Base-by-base conservation (phyloP, 2,797 vertebrate genomes). In the Syncerus caffer region DNA sequence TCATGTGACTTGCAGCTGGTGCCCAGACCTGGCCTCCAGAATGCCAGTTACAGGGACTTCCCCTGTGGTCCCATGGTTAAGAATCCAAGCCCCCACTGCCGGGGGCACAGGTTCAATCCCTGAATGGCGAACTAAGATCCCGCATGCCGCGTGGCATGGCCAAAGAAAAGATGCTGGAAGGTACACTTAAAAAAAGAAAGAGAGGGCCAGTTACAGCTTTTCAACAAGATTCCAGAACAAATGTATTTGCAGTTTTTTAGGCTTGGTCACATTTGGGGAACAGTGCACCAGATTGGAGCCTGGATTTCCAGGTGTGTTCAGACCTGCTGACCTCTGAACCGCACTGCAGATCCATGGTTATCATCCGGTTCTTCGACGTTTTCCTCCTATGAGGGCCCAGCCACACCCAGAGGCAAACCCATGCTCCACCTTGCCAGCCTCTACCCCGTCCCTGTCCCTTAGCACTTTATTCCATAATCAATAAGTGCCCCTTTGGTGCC, bases 141-240 rank as follows among this genome's bases (percentile, higher is more conserved):
- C 0, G 0, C 45, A 6, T 17, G 25, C 1, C 0, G 0, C 27
- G 4, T 31, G 15, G 4, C 4, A 1, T 0, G 1, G 74, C 74
- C 42, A 21, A n/a, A 19, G 47, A 79, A 78, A 51, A 80, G 17
- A n/a, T 79, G 45, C 45, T 50, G 76, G 50, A 31, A 51, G 78
- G 17, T 47, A 45, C 25, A 45, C 71, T 45, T 76, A 8, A 47
- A 76, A 76, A 45, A 7, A 79, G 17, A 79, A 12, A 79, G 31
- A 51, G 29, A 80, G 50, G 25, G 50, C 79, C 31, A 82, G 31
- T 53, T 14, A 71, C 1, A 34, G 7, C 31, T 95, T 88, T 85
- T 53, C 88, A 85, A 16, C 16, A n/a, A 87, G 85, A 78, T 38
- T 71, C 19, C 42, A 82, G 83, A 38, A 19, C 27, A 83, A 62